Percentiles rank a stretch among this genome's conserved stretches.
Conservation (phyloP, 1,140 invertebrate species). For the Marisa cornuarietis region DNA sequence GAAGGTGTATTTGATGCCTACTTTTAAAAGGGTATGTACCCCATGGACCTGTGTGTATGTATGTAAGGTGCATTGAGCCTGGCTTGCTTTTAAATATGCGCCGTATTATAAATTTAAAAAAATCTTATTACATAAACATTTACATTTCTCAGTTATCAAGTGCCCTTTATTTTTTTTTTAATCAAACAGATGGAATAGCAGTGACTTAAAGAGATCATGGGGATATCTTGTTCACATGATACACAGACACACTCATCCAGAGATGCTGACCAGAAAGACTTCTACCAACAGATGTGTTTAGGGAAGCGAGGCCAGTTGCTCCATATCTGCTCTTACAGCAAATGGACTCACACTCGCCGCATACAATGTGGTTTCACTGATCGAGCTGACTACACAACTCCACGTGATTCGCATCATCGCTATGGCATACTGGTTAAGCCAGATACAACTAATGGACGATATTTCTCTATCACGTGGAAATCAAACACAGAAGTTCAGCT, state of each 20-base stretch:
- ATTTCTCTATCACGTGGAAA: slow-evolving; percentile 37
- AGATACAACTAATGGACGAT: slow-evolving; percentile 45
- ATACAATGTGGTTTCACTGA: slow-evolving; percentile 45
- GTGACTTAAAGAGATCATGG: not conserved
- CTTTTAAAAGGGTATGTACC: too few relatives aligned
- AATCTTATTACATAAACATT: too few relatives aligned
- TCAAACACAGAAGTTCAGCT: slow-evolving; percentile 38
- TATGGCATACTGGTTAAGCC: slow-evolving; percentile 47
- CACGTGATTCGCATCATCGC: slow-evolving; percentile 38
- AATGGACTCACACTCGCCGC: slow-evolving; percentile 43
- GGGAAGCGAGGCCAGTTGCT: slow-evolving; percentile 28
- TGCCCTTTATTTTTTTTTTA: too few relatives aligned
- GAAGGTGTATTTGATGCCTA: too few relatives aligned
- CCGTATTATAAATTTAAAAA: too few relatives aligned
- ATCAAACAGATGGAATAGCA: too few relatives aligned
- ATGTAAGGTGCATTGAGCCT: too few relatives aligned
- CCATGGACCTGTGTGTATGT: too few relatives aligned
- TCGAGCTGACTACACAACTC: slow-evolving; percentile 45
- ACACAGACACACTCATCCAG: not conserved
- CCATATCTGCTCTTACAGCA: slow-evolving; percentile 41
- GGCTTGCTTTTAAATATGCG: too few relatives aligned
- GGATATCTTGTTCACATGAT: slow-evolving; percentile 10
- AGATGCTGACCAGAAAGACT: slow-evolving; percentile 16
- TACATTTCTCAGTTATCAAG: too few relatives aligned
- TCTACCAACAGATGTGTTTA: slow-evolving; percentile 16